Percentiles rank a stretch among this genome's conserved stretches.
phyloP scores from a whole-genome alignment of 2,113 vertebrate species.

The Pavo muticus region DNA sequence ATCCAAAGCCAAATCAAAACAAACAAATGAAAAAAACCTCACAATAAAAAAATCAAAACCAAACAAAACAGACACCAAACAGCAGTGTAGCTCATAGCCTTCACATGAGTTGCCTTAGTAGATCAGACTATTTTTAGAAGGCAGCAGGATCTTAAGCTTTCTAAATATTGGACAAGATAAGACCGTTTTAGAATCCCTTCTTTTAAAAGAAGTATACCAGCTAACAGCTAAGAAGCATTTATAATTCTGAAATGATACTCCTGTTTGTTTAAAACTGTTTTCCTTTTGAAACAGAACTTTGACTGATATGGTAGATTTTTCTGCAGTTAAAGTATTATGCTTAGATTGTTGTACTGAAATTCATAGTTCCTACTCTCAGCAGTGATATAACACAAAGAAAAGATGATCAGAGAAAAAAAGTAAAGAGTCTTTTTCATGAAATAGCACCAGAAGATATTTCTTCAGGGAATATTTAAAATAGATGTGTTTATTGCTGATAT shows the following conservation, averaged over 20 bases:
- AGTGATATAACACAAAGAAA: background rate
- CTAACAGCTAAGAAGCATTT: background rate
- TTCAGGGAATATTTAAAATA: constrained; percentile 54
- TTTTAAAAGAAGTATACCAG: background rate
- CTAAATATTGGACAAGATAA: background rate
- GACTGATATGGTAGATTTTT: background rate
- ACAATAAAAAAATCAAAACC: background rate
- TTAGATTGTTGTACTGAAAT: constrained; percentile 13
- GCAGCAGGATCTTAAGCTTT: background rate
- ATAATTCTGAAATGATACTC: background rate
- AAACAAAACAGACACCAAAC: background rate
- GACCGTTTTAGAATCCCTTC: background rate
- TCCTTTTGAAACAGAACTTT: constrained; percentile 24
- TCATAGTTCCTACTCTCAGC: background rate
- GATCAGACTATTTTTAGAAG: background rate
- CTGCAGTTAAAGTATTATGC: background rate
- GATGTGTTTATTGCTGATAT: constrained; percentile 34
- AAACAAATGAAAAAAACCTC: background rate
- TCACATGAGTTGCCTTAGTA: background rate
- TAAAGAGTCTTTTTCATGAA: constrained; percentile 8
- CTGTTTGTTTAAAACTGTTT: constrained; percentile 11
- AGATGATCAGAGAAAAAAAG: background rate
- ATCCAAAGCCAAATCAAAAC: background rate
- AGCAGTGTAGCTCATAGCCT: background rate
- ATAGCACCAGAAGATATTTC: constrained; percentile 17